Conservation (phyloP, 1,140 invertebrate species). For the Ceratina calcarata region DNA sequence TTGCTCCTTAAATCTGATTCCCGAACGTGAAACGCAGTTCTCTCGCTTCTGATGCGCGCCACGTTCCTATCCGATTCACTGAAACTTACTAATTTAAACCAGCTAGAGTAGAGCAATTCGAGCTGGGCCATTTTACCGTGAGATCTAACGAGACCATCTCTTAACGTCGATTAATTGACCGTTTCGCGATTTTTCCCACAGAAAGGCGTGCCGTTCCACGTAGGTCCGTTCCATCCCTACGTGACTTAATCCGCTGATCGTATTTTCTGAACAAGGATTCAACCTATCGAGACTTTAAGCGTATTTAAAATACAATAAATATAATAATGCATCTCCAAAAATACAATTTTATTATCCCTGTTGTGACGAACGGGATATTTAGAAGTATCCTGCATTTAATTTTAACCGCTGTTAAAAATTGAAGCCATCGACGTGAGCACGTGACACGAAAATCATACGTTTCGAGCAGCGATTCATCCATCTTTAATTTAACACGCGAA, state of each 20-base stretch:
- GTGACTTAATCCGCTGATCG: neutral
- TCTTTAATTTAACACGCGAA: neutral
- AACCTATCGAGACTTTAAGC: neutral
- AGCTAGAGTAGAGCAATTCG: neutral
- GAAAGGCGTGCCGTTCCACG: neutral
- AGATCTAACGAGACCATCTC: neutral
- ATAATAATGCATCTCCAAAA: no score
- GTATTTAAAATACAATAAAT: no score
- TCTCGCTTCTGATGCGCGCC: neutral
- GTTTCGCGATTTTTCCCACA: neutral
- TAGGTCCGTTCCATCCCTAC: neutral
- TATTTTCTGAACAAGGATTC: neutral
- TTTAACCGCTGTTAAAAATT: slow-evolving; percentile 12
- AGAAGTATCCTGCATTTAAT: no score
- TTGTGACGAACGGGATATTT: no score
- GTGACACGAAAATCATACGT: slow-evolving; percentile 17
- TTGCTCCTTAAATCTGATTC: neutral
- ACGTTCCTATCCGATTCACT: neutral
- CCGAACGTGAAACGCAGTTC: neutral
- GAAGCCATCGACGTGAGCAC: neutral
- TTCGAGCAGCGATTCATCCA: neutral
- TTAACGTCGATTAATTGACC: neutral
- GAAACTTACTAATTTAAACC: neutral
- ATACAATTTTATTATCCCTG: no score
- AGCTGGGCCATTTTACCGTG: neutral